A percentile compares a stretch with the other conserved stretches of the same genome.
Evolutionary conservation across 1,140 invertebrate genomes (phyloP).

Genomic region (Holcopasites calliopsidis): DNA sequence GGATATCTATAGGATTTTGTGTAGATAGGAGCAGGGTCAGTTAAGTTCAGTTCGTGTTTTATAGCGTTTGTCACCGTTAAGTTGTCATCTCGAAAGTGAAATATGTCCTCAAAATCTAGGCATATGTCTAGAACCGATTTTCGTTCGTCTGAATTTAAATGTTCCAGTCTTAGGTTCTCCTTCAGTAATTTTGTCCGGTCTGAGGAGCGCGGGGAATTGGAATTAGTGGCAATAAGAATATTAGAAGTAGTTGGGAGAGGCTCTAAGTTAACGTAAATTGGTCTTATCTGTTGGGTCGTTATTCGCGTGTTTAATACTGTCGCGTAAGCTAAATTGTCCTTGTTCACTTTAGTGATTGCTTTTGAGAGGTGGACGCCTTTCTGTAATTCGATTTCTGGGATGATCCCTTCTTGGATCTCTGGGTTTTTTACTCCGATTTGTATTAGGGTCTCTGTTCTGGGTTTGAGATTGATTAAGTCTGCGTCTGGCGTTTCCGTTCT

Average conservation of each 20-base stretch:
- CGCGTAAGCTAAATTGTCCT: not conserved
- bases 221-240: not conserved
- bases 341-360: not conserved
- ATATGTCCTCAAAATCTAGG: not conserved
- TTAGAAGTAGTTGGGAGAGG: not conserved
- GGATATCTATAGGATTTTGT: not conserved
- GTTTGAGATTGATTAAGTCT: not conserved
- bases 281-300: not conserved
- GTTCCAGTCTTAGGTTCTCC: not conserved
- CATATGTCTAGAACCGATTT: not conserved
- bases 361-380: not conserved
- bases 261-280: not conserved
- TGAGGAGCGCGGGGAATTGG: not conserved
- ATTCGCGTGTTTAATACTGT: not conserved
- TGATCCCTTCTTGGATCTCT: not conserved
- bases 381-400: not conserved
- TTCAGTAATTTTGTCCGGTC: not conserved
- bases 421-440: constrained; percentile 4
- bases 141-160: not conserved
- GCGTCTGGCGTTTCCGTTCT: not conserved
- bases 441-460: not conserved
- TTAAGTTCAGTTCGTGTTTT: not conserved
- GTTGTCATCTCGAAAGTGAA: not conserved
- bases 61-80: not conserved
- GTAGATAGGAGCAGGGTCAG: not conserved